Conservation (phyloP, 2,888 invertebrate genomes). For the Lasioglossum morio region DNA sequence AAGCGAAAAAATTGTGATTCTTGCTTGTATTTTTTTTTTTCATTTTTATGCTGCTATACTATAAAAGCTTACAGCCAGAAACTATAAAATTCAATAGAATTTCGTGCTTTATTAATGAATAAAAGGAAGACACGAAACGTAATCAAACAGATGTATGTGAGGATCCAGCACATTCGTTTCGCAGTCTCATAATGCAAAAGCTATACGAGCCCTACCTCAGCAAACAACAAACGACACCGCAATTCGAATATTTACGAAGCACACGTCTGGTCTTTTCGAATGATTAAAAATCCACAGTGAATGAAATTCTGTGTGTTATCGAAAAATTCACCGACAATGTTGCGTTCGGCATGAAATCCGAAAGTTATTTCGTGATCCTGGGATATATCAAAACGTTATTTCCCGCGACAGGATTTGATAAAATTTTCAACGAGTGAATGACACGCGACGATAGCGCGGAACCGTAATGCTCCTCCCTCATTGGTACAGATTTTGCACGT, state of each 20-base stretch:
- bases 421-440: slow-evolving; percentile 29
- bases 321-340: background rate
- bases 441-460: slow-evolving; percentile 5
- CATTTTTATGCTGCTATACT: too few relatives aligned
- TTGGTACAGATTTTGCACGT: slow-evolving; percentile 19
- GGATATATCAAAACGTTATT: slow-evolving; percentile 27
- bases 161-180: background rate
- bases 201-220: background rate
- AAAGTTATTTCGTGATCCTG: background rate
- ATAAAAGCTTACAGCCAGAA: too few relatives aligned
- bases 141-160: too few relatives aligned
- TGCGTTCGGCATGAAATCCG: background rate
- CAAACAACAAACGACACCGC: background rate
- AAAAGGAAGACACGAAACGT: too few relatives aligned
- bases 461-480: slow-evolving; percentile 1
- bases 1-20: too few relatives aligned
- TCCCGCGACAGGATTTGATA: slow-evolving; percentile 13
- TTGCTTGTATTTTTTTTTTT: too few relatives aligned
- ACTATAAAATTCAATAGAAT: too few relatives aligned
- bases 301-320: background rate
- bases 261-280: background rate
- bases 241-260: background rate
- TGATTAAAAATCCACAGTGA: background rate
- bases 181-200: background rate
- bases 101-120: background rate